Evolutionary conservation across 2,113 vertebrate genomes (phyloP).

Genomic region (Nannospalax galili): DNA sequence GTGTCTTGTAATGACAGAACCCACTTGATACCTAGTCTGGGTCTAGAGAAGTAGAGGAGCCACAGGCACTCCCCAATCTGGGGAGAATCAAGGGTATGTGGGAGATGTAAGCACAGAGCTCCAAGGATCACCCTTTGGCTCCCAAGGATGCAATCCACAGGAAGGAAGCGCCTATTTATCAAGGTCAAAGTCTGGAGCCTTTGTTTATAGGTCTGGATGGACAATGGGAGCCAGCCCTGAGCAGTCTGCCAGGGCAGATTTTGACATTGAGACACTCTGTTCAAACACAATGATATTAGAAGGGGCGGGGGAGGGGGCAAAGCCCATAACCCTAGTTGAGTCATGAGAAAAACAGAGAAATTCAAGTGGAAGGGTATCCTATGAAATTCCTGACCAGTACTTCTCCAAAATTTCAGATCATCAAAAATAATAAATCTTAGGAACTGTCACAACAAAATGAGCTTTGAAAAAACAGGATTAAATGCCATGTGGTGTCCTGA

Average conservation of each 20-base stretch:
- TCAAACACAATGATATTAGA: background rate
- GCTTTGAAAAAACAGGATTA: background rate
- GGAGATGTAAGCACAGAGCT: background rate
- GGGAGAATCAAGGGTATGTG: background rate
- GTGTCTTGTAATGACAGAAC: background rate
- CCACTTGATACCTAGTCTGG: background rate
- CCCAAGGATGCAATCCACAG: background rate
- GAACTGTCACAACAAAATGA: background rate
- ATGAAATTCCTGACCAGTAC: background rate
- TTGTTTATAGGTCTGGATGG: conserved; percentile 42
- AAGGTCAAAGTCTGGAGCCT: background rate
- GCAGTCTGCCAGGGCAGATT: background rate
- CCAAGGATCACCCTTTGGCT: background rate
- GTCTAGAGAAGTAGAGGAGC: background rate
- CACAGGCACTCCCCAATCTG: no score
- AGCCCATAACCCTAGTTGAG: background rate
- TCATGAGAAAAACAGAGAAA: background rate
- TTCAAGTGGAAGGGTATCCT: background rate
- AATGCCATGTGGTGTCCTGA: background rate
- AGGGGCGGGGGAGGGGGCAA: background rate
- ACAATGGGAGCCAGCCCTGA: background rate
- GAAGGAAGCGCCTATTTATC: conserved; percentile 63
- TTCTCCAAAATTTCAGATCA: background rate
- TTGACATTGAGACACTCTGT: background rate
- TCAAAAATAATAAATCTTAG: background rate